Evolutionary conservation across 2,888 invertebrate genomes (phyloP), one percentile per base, ranked within the genome.

Genomic region (Apotomis turbidana): DNA sequence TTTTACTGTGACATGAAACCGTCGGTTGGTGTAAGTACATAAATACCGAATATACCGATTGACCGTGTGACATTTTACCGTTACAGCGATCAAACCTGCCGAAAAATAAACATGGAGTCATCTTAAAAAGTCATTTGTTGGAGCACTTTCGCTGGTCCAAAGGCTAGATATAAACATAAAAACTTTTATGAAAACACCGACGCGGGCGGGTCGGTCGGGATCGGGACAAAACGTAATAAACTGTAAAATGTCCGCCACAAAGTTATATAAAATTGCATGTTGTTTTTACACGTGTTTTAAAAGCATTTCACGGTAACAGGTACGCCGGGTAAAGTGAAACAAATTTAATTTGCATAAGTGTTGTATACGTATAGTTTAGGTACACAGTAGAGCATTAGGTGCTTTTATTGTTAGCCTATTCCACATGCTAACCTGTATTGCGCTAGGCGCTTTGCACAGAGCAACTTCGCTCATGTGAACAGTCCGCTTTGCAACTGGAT

Each of bases 171-270:
- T 89, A 87, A 87, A 87, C 85, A 83, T 90, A 87, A 90, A 90
- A 90, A 90, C 79, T 90, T 90, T 90, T 88, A 90, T 90, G 86
- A 87, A 88, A 88, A 85, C 84, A 76, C 79, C 78, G 78, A 78
- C 83, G 77, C 78, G 77, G 80, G 46, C 79, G 83, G 81, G 80
- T 78, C 78, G 81, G 80, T 78, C 78, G 77, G 80, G 82, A 80
- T 78, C 78, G 77, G 80, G 82, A 80, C 82, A 82, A 80, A 84
- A 83, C 77, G 87, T 87, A 88, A 90, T 90, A 90, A 88, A 88
- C 84, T 87, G 85, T 83, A 82, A 87, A 88, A 84, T 82, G 81
- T 81, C 80, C 75, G 77, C 81, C 83, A 78, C 83, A 81, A 84
- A 83, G 81, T 84, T 81, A 79, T 75, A 82, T 79, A 77, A 78